Conservation (phyloP, 2,797 vertebrate genomes). For the Sitta carolinensis region DNA sequence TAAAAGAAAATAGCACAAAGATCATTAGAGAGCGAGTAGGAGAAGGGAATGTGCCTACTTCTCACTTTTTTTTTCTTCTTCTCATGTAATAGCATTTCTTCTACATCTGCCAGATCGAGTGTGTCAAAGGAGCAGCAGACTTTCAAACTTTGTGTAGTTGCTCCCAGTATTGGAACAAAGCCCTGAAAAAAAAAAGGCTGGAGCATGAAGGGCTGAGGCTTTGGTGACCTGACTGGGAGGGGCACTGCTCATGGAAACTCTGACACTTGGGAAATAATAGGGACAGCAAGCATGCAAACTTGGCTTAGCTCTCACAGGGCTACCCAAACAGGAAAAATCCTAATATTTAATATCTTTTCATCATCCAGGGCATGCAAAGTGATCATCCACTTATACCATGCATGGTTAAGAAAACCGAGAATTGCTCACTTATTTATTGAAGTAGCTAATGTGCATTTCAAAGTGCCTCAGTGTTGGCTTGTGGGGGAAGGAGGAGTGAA, state of each 20-base stretch:
- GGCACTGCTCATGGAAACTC: constrained; percentile 25
- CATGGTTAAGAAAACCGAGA: constrained; percentile 22
- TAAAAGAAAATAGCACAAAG: constrained; percentile 17
- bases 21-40: constrained; percentile 15
- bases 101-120: background rate
- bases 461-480: background rate
- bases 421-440: constrained; percentile 29
- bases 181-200: background rate
- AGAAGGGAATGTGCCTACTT: constrained; percentile 53
- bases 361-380: background rate
- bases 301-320: background rate
- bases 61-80: background rate
- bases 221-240: background rate
- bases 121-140: background rate
- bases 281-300: background rate
- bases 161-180: background rate
- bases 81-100: background rate
- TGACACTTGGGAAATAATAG: background rate
- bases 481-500: background rate
- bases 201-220: background rate
- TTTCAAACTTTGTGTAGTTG: background rate
- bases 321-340: constrained; percentile 45
- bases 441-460: constrained; percentile 14
- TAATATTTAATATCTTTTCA: background rate
- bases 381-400: background rate